phyloP scores from a whole-genome alignment of 2,797 vertebrate genomes.

The Coracias cyanogaster region DNA sequence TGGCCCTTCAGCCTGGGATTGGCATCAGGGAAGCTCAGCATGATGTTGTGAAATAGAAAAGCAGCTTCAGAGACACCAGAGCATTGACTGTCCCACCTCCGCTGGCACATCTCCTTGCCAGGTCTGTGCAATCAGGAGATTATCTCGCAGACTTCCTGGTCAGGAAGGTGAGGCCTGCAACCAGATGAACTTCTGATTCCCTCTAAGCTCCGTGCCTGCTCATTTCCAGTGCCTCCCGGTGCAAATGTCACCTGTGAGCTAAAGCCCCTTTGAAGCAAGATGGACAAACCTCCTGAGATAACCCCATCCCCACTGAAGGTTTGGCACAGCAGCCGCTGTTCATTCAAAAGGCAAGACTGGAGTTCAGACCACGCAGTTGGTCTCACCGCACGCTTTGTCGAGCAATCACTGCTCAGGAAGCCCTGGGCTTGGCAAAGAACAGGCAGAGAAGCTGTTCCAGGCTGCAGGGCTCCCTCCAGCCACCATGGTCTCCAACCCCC shows the following conservation, averaged over 20 bases:
- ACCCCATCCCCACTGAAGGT: neutral
- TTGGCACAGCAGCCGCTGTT: neutral
- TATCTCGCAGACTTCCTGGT: neutral
- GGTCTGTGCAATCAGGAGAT: neutral
- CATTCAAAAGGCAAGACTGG: neutral
- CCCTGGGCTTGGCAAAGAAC: neutral
- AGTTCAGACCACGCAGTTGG: neutral
- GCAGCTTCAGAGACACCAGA: neutral
- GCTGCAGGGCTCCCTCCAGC: neutral
- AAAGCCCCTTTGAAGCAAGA: neutral
- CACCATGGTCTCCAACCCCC: neutral
- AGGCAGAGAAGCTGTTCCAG: neutral
- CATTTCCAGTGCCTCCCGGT: neutral
- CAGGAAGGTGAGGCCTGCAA: neutral
- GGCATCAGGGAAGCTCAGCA: neutral
- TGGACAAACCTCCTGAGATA: neutral
- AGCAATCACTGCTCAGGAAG: neutral
- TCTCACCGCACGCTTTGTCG: neutral
- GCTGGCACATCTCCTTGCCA: neutral
- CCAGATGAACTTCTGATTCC: neutral
- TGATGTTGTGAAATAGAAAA: slow-evolving; percentile 8
- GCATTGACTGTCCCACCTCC: neutral
- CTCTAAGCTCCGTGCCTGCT: neutral
- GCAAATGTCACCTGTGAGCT: neutral
- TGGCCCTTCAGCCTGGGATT: neutral